These are phyloP conservation scores for Telenomus remus DNA, from an alignment of 1,140 invertebrate genomes.

Conservation along the genomic window DNA sequence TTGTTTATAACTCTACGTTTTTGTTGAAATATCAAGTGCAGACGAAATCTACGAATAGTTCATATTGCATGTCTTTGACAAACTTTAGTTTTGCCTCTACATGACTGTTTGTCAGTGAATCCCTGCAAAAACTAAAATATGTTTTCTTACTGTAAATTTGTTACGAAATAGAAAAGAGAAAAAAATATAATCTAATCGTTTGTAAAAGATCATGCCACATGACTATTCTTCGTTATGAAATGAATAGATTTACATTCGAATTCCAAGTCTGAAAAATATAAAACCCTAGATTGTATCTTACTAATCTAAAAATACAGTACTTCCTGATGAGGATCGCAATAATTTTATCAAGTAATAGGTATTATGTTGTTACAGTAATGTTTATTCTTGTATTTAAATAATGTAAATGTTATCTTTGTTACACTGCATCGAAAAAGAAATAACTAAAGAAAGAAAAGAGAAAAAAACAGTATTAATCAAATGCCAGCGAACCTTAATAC, in stretches of 20 bases:
- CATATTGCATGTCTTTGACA: constrained; percentile 28
- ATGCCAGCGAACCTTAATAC: constrained; percentile 66
- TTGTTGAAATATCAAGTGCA: constrained; percentile 46
- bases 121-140: not conserved
- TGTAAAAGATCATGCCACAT: constrained; percentile 25
- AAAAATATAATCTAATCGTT: constrained; percentile 6
- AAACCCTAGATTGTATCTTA: constrained; percentile 69
- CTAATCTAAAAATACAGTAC: constrained; percentile 68
- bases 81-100: not conserved
- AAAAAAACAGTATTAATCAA: constrained; percentile 67
- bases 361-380: constrained; percentile 52
- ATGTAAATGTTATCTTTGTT: constrained; percentile 52
- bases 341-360: constrained; percentile 48
- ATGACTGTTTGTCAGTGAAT: not conserved
- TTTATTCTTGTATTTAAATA: constrained; percentile 59
- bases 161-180: not conserved
- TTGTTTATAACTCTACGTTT: constrained; percentile 47
- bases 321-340: constrained; percentile 57
- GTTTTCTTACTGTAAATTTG: not conserved
- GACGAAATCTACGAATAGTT: constrained; percentile 38
- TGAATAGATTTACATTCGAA: constrained; percentile 48
- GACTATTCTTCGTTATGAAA: constrained; percentile 32
- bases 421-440: constrained; percentile 55
- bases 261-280: constrained; percentile 68
- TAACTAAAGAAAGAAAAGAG: too few relatives aligned